Percentiles rank a stretch among this genome's conserved stretches.
Conservation (phyloP, 35 echinoderm and acorn worm species). For the Strongylocentrotus purpuratus region DNA sequence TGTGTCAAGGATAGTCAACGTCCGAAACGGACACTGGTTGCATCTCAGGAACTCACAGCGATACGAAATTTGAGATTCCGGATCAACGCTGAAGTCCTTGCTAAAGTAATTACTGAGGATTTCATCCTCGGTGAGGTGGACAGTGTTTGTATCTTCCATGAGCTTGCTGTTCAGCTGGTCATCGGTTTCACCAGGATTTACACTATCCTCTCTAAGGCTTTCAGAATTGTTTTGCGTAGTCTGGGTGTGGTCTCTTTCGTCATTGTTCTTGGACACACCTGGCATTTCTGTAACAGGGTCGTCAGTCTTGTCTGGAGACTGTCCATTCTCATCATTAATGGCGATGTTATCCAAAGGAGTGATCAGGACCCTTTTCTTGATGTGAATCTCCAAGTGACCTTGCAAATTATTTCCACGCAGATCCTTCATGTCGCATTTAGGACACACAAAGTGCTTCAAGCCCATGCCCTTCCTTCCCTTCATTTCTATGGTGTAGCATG, state of each 20-base stretch:
- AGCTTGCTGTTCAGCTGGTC: background rate
- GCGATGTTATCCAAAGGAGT: background rate
- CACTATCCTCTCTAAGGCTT: background rate
- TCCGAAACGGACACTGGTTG: background rate
- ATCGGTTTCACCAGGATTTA: background rate
- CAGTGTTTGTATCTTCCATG: background rate
- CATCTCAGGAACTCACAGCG: background rate
- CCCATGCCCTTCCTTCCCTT: background rate
- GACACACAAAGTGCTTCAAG: background rate
- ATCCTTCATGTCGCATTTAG: background rate
- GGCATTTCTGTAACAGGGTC: background rate
- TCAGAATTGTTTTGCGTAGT: background rate
- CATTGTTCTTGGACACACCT: background rate
- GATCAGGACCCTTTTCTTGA: background rate
- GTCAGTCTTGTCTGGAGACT: background rate
- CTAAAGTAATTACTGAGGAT: background rate
- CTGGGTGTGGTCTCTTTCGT: background rate
- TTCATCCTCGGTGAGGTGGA: conserved; percentile 21
- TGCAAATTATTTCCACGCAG: conserved; percentile 1
- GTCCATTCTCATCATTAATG: background rate
- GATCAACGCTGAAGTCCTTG: background rate
- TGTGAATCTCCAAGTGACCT: conserved; percentile 19
- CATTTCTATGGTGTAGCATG: conserved; percentile 4
- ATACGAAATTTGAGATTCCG: background rate
- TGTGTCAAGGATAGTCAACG: conserved; percentile 13